phyloP scores from a whole-genome alignment of 2,113 vertebrate genomes.

The Petrocephalus microphthalmus region DNA sequence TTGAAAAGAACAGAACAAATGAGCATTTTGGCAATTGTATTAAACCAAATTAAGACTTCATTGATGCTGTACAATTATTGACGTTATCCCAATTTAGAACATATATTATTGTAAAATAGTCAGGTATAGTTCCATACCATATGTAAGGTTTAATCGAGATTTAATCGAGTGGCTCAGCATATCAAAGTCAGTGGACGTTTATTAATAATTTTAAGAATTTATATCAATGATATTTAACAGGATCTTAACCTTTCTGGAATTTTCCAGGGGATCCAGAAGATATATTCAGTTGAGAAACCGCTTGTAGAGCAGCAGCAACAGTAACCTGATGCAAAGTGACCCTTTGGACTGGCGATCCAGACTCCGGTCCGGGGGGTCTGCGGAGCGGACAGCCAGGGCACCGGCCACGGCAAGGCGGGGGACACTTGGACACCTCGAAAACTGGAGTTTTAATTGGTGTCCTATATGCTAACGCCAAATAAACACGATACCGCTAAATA shows the following conservation, averaged over 20 bases:
- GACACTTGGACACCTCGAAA: not conserved
- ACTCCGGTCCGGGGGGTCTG: not conserved
- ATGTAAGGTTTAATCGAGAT: not conserved
- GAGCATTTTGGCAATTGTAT: not conserved
- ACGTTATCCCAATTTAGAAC: not conserved
- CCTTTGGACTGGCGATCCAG: not conserved
- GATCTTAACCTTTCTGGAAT: not conserved
- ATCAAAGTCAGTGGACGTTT: not conserved
- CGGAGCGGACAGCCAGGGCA: not conserved
- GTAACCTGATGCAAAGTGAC: not conserved
- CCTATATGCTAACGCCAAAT: not conserved
- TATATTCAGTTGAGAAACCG: not conserved
- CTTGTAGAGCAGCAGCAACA: not conserved
- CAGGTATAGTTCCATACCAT: not conserved
- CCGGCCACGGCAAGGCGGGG: not conserved
- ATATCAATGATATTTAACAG: not conserved
- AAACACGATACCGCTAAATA: not conserved
- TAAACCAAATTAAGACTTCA: not conserved
- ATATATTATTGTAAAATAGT: not conserved
- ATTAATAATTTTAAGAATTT: not conserved
- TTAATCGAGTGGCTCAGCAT: not conserved
- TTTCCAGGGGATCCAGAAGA: not conserved
- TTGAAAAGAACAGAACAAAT: not conserved
- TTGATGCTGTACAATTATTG: not conserved
- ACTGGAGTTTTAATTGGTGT: too few relatives aligned